A percentile compares a stretch with the other conserved stretches of the same genome.
phyloP scores from a whole-genome alignment of 1,140 invertebrate species.

The Drosophila insularis region DNA sequence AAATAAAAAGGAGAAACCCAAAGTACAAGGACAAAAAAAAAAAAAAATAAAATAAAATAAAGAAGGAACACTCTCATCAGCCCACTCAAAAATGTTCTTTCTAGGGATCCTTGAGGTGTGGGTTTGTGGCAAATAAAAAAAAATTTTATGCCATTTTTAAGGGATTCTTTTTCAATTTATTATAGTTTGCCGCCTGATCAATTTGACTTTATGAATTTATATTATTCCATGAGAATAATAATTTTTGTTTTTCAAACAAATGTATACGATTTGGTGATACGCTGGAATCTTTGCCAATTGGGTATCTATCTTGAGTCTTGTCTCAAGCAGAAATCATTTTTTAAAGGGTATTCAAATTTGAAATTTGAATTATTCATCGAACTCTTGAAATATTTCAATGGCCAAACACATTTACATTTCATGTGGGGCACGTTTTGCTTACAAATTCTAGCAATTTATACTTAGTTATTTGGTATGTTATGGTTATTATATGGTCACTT shows the following conservation, averaged over 20 bases:
- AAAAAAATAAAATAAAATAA: not conserved
- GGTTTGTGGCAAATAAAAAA: slow-evolving; percentile 18
- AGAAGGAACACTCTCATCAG: not conserved
- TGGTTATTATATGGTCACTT: slow-evolving; percentile 11
- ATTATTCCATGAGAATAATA: slow-evolving; percentile 20
- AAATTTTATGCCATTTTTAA: slow-evolving; percentile 53
- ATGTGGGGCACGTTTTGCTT: not conserved
- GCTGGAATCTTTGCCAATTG: not conserved
- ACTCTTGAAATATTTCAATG: not conserved
- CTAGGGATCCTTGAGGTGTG: not conserved
- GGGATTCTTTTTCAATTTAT: slow-evolving; percentile 66
- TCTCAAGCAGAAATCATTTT: too few species aligned
- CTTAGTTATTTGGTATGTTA: slow-evolving; percentile 10
- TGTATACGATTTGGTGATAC: not conserved
- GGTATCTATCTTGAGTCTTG: too few species aligned
- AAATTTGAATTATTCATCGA: slow-evolving; percentile 3
- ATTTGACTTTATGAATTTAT: slow-evolving; percentile 58
- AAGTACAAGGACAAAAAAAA: not conserved
- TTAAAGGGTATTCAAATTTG: not conserved
- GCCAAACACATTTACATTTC: slow-evolving; percentile 11
- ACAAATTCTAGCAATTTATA: slow-evolving; percentile 1
- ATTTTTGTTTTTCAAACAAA: slow-evolving; percentile 41
- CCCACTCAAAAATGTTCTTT: not conserved
- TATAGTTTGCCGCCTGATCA: slow-evolving; percentile 49
- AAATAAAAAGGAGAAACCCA: not conserved